A percentile compares a stretch with the other conserved stretches of the same genome.
Conservation (phyloP, 2,888 invertebrate species). For the Macropis europaea region DNA sequence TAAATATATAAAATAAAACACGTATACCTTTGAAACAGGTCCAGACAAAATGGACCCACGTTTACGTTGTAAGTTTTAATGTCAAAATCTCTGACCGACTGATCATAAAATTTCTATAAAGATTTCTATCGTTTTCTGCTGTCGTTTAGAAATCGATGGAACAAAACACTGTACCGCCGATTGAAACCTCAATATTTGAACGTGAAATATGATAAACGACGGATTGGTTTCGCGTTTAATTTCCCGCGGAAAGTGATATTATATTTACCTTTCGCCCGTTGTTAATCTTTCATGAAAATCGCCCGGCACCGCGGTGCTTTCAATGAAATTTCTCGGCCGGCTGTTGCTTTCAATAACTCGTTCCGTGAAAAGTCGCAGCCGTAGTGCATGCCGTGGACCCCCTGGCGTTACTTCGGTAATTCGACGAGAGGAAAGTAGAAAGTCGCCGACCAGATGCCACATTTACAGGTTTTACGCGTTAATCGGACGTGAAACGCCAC, state of each 20-base stretch:
- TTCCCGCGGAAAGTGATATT: background rate
- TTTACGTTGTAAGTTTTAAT: too few species aligned
- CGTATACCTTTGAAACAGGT: too few species aligned
- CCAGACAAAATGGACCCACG: too few species aligned
- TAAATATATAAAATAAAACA: too few species aligned
- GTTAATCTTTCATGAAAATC: background rate
- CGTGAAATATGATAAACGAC: background rate
- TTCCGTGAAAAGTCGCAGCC: background rate
- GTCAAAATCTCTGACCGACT: too few species aligned
- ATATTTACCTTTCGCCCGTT: background rate
- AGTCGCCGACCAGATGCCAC: constrained; percentile 52
- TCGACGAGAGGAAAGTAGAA: constrained; percentile 60
- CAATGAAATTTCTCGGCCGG: background rate
- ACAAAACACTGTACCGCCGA: background rate
- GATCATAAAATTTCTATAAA: too few species aligned
- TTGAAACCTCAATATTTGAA: background rate
- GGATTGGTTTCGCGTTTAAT: background rate
- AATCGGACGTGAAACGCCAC: constrained; percentile 62
- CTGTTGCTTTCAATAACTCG: background rate
- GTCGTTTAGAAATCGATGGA: too few species aligned
- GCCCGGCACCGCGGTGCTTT: background rate
- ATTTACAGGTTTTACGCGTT: constrained; percentile 55
- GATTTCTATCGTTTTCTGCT: too few species aligned
- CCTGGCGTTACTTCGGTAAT: constrained; percentile 5
- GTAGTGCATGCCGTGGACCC: background rate